These are phyloP conservation scores for Plusia festucae DNA, from an alignment of 2,888 invertebrate genomes.

Conservation along the genomic window DNA sequence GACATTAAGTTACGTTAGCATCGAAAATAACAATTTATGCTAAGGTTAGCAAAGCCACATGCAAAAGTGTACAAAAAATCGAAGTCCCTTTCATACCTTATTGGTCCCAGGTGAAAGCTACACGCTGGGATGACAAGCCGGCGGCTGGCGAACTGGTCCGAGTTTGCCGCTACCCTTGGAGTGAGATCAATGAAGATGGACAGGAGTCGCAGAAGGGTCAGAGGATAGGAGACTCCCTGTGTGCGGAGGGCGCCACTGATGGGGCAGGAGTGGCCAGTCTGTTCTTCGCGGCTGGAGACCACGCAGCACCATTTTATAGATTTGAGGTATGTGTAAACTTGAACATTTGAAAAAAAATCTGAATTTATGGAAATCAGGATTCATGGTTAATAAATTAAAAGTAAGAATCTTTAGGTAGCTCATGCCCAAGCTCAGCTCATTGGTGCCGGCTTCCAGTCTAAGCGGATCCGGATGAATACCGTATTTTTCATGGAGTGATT, in stretches of 20 bases:
- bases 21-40: too few species aligned
- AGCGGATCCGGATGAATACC: too few species aligned
- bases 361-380: too few species aligned
- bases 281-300: slow-evolving; percentile 74
- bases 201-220: background rate
- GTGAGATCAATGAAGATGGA: slow-evolving; percentile 7
- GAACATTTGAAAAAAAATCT: background rate
- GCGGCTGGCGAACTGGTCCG: slow-evolving; percentile 70
- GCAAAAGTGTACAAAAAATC: background rate
- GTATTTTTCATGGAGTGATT: too few species aligned
- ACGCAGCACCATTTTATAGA: slow-evolving; percentile 67
- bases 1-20: too few species aligned
- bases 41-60: background rate
- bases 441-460: too few species aligned
- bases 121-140: slow-evolving; percentile 83
- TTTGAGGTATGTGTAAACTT: slow-evolving; percentile 71
- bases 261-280: slow-evolving; percentile 71
- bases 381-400: too few species aligned
- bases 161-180: slow-evolving; percentile 74
- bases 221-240: slow-evolving; percentile 42
- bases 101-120: slow-evolving; percentile 78
- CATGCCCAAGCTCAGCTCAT: too few species aligned
- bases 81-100: background rate
- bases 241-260: slow-evolving; percentile 73
- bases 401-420: too few species aligned